Evolutionary conservation across 2,888 invertebrate species (phyloP), one percentile per base, ranked within the genome.

Genomic region (Dioctria rufipes): DNA sequence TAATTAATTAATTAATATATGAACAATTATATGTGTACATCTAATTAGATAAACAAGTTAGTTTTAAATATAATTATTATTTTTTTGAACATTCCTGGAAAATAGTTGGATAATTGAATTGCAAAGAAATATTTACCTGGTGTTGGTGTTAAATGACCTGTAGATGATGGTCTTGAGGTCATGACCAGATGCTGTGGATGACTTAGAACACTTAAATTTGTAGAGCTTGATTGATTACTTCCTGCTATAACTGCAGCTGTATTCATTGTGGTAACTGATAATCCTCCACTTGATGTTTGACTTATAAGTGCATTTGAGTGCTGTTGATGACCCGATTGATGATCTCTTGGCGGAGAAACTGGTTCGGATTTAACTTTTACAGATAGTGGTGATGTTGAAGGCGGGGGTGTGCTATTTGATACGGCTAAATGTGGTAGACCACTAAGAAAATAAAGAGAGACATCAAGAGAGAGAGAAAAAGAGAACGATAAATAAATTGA

Each of bases 321-420:
- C 81, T 85, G 84, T 25, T 84, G 84, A 67, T 83, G 83, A 83
- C 84, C 91, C 86, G 90, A 88, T 87, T 93, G 94, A 85, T 94
- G 94, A 86, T 95, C 96, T 83, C 97, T 93, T 3, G 97, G 97
- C 63, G 98, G 98, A 84, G 97, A 97, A 87, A 97, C 96, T 42
- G 98, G 98, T 89, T 98, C 98, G 85, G 97, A 96, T 90, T 98
- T 98, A 88, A 98, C 96, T 90, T 96, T 96, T 84, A 97, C 93
- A 85, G 95, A 94, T 87, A 94, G 91, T 46, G 96, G 96, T 85
- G 95, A 95, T 84, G 93, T 93, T 81, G 94, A 93, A 80, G 95
- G 94, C 82, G 90, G 90, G 83, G 93, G 93, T 84, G 93, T 93
- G 86, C 94, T 95, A 87, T 95, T 95, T 84, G 93, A 93, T 84